phyloP scores from a whole-genome alignment of 2,888 invertebrate species.

The Leucophenga maculata region DNA sequence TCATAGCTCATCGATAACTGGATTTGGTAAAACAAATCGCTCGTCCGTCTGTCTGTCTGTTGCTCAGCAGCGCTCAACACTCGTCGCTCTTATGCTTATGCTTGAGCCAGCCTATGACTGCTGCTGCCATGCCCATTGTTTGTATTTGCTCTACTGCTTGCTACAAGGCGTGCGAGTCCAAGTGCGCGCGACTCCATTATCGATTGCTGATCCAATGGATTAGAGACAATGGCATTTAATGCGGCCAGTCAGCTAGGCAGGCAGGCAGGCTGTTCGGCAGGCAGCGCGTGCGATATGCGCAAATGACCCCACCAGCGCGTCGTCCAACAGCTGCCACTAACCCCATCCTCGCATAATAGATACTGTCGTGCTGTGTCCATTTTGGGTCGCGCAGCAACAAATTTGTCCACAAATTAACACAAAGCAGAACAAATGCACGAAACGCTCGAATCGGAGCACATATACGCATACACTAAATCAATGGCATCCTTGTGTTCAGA shows the following conservation, averaged over 20 bases:
- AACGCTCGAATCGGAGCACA: constrained; percentile 19
- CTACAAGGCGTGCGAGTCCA: neutral
- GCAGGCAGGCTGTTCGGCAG: neutral
- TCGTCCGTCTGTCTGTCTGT: constrained; percentile 39
- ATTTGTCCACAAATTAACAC: constrained; percentile 65
- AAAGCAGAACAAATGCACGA: constrained; percentile 44
- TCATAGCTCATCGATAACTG: constrained; percentile 61
- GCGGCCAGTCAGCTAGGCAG: constrained; percentile 39
- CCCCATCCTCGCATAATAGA: neutral
- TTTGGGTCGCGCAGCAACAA: constrained; percentile 51
- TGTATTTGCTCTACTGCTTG: neutral
- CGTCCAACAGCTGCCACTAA: constrained; percentile 10
- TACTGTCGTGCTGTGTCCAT: constrained; percentile 39
- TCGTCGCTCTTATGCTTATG: no score
- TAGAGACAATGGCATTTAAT: constrained; percentile 49
- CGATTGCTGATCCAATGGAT: constrained; percentile 62
- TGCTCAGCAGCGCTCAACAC: no score
- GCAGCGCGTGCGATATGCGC: constrained; percentile 13
- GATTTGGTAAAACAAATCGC: constrained; percentile 66
- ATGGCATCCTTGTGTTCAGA: neutral
- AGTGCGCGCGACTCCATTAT: constrained; percentile 61
- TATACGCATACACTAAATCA: constrained; percentile 24
- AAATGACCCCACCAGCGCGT: neutral
- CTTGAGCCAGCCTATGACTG: constrained; percentile 16
- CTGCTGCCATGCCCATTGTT: neutral